phyloP scores from a whole-genome alignment of 2,113 vertebrate species.

The Mus musculus region GRCm39 chrX:155788001-155788500 shows the following conservation, averaged over 20 bases:
- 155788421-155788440: not conserved
- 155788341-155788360: conserved; percentile 64
- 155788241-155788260: conserved; percentile 65
- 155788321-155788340: conserved; percentile 59
- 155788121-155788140: conserved; percentile 66
- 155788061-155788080: conserved; percentile 62
- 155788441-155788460: not conserved
- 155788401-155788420: not conserved
- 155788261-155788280: conserved; percentile 64
- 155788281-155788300: conserved; percentile 59
- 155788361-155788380: conserved; percentile 56
- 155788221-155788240: conserved; percentile 76
- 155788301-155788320: conserved; percentile 67
- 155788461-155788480: conserved; percentile 4
- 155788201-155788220: conserved; percentile 71
- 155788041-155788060: conserved; percentile 62
- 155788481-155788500: not conserved
- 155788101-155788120: conserved; percentile 69
- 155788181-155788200: conserved; percentile 75
- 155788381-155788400: conserved; percentile 60
- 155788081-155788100: conserved; percentile 63
- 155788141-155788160: conserved; percentile 67
- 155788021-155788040: conserved; percentile 54
- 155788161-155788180: conserved; percentile 65
- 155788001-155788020: conserved; percentile 60